Percentiles rank a stretch among this genome's conserved stretches.
phyloP scores from a whole-genome alignment of 37 sponge, comb jelly and placozoan species.

The Eunapius fragilis region DNA sequence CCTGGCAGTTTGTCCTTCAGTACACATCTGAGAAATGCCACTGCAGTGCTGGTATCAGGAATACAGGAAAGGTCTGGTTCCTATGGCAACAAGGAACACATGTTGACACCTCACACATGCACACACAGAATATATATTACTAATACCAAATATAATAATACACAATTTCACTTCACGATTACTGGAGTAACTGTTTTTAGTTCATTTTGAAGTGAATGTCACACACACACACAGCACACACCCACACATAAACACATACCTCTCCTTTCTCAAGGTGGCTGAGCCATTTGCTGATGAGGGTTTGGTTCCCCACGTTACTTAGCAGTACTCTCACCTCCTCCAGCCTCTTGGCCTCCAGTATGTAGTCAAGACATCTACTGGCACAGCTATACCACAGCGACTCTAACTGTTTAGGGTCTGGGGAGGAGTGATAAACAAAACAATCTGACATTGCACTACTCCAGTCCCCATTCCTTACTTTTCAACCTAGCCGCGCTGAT shows the following conservation, averaged over 20 bases:
- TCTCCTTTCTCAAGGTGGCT: constrained; percentile 43
- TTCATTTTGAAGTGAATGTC: too few relatives aligned
- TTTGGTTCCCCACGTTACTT: not conserved
- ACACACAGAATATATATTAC: too few relatives aligned
- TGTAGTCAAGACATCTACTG: constrained; percentile 20
- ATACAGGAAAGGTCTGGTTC: constrained; percentile 37
- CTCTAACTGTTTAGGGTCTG: not conserved
- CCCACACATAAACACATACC: constrained; percentile 13
- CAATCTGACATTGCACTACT: not conserved
- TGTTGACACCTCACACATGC: not conserved
- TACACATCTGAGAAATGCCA: constrained; percentile 28
- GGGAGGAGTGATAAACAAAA: not conserved
- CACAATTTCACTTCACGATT: not conserved
- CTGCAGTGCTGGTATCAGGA: constrained; percentile 34
- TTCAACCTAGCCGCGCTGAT: not conserved
- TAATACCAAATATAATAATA: not conserved
- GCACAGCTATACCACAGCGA: constrained; percentile 6
- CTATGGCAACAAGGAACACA: constrained; percentile 20
- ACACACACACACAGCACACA: too few relatives aligned
- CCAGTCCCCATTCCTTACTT: constrained; percentile 6
- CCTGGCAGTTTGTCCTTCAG: constrained; percentile 32
- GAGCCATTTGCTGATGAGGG: constrained; percentile 21
- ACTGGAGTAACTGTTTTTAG: too few relatives aligned
- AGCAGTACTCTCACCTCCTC: constrained; percentile 7
- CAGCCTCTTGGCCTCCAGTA: constrained; percentile 6